These are phyloP conservation scores for Drosophila formosana DNA, from an alignment of 2,888 invertebrate species.

Conservation along the genomic window DNA sequence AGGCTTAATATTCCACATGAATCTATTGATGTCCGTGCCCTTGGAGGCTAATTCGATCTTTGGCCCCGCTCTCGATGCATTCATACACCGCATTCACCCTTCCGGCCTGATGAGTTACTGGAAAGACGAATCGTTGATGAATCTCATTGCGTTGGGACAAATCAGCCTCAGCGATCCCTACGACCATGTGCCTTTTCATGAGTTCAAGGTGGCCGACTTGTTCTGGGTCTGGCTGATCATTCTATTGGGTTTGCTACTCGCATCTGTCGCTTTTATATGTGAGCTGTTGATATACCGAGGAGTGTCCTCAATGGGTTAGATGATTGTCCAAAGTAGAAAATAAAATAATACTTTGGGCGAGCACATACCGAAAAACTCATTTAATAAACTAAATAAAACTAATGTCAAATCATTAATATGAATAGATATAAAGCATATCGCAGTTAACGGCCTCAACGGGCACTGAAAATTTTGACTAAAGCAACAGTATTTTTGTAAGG, in stretches of 20 bases:
- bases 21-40: constrained; percentile 43
- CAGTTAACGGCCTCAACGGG: too few species aligned
- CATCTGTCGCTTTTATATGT: constrained; percentile 32
- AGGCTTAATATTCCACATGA: constrained; percentile 26
- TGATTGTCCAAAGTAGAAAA: too few species aligned
- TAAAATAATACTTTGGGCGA: too few species aligned
- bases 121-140: constrained; percentile 39
- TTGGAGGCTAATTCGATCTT: constrained; percentile 62
- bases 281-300: constrained; percentile 29
- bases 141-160: constrained; percentile 42
- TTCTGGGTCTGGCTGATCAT: constrained; percentile 51
- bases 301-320: too few species aligned
- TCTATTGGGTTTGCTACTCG: constrained; percentile 17
- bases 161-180: constrained; percentile 50
- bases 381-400: too few species aligned
- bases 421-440: too few species aligned
- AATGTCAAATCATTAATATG: too few species aligned
- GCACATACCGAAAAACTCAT: too few species aligned
- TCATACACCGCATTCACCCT: constrained; percentile 39
- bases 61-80: constrained; percentile 39
- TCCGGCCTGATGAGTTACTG: constrained; percentile 46
- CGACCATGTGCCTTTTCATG: constrained; percentile 38
- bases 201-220: constrained; percentile 60
- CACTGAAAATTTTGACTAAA: too few species aligned
- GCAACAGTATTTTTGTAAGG: too few species aligned